Evolutionary conservation across 2,888 invertebrate genomes (phyloP).

Genomic region (Ormyrus pomaceus): DNA sequence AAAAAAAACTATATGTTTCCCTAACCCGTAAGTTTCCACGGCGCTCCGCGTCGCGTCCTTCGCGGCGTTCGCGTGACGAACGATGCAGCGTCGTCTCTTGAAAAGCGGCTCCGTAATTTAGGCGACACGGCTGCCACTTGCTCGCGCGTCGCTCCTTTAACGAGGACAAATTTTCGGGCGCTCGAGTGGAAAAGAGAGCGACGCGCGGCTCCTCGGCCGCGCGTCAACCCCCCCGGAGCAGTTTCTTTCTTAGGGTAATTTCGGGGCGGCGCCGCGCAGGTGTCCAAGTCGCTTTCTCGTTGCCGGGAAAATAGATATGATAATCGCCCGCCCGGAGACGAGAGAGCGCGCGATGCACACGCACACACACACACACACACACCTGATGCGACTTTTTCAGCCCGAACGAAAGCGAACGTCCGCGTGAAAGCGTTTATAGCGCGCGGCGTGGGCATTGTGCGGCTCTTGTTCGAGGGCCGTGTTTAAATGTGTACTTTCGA

Average conservation of each 20-base stretch:
- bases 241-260: conserved; percentile 50
- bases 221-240: neutral
- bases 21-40: too few relatives aligned
- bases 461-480: neutral
- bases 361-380: too few relatives aligned
- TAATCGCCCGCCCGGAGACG: conserved; percentile 25
- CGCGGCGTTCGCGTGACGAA: neutral
- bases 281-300: conserved; percentile 4
- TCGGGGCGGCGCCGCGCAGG: conserved; percentile 5
- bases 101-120: conserved; percentile 30
- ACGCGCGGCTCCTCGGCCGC: too few relatives aligned
- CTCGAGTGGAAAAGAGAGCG: conserved; percentile 11
- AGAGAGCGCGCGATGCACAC: neutral
- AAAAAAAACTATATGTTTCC: too few relatives aligned
- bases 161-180: conserved; percentile 50
- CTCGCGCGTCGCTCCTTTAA: conserved; percentile 16
- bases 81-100: neutral
- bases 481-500: conserved; percentile 18
- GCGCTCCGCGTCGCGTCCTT: too few relatives aligned
- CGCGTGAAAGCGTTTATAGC: conserved; percentile 38
- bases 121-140: conserved; percentile 41
- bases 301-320: conserved; percentile 32
- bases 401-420: conserved; percentile 20
- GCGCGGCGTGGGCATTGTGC: neutral
- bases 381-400: conserved; percentile 15